Base-by-base conservation (phyloP, 2,113 vertebrate species). In the Sardina pilchardus region DNA sequence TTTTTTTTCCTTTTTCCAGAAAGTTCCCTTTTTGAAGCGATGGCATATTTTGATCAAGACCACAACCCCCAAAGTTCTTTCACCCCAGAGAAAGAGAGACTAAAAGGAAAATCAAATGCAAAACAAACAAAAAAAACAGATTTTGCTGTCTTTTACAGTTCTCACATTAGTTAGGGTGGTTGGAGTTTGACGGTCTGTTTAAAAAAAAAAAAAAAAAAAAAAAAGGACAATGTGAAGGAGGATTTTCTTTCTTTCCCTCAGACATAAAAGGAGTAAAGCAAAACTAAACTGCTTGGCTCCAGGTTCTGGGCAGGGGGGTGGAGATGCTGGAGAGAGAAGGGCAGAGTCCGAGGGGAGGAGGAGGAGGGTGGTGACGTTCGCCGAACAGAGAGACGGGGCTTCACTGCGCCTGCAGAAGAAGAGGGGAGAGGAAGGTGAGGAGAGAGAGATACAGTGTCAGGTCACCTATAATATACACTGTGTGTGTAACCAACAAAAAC, bases 381-480 rank as follows among this genome's bases (percentile, higher is more conserved):
- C 45, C 43, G 84, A 80, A 26, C 34, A 48, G 24, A 14, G 36
- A 14, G 47, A 48, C 14, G 6, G 17, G 21, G 3, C n/a, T 88
- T 94, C 92, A 96, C 92, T 95, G 94, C 53, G 92, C 92, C 95
- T 96, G 92, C 80, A 93, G 93, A 19, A 86, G 88, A 50, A 42
- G 39, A 42, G 4, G 39, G 39, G n/a, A n/a, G n/a, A n/a, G n/a
- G n/a, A n/a, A n/a, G n/a, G n/a, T n/a, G n/a, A n/a, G n/a, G n/a
- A n/a, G n/a, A n/a, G n/a, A n/a, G n/a, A n/a, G n/a, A n/a, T n/a
- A n/a, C n/a, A n/a, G n/a, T n/a, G n/a, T n/a, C n/a, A n/a, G n/a
- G n/a, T n/a, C n/a, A n/a, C n/a, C n/a, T n/a, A n/a, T n/a, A n/a
- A n/a, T n/a, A n/a, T n/a, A n/a, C n/a, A n/a, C n/a, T n/a, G n/a